Evolutionary conservation across 2,888 invertebrate species (phyloP).

Genomic region (Dugesia japonica): DNA sequence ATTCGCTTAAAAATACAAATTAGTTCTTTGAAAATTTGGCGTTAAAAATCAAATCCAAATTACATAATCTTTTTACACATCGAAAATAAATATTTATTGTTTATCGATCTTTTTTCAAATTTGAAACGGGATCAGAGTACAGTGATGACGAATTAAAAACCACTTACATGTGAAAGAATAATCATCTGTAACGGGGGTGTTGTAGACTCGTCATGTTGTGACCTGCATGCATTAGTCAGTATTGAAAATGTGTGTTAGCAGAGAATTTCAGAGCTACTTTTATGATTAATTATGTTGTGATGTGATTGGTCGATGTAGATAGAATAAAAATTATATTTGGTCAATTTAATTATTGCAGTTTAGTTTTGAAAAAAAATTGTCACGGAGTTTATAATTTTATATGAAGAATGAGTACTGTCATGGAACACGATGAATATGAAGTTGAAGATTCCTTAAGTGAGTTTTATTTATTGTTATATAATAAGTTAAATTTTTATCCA

Average conservation of each 20-base stretch:
- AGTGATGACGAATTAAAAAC: not conserved
- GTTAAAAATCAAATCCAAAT: no score
- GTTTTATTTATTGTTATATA: not conserved
- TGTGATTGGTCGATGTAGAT: not conserved
- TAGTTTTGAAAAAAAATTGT: not conserved
- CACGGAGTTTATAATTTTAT: not conserved
- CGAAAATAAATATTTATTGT: no score
- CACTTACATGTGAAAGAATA: conserved; percentile 20
- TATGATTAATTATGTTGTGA: not conserved
- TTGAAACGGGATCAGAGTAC: conserved; percentile 2
- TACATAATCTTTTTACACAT: no score
- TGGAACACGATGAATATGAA: not conserved
- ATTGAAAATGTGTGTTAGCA: not conserved
- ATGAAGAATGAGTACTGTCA: not conserved
- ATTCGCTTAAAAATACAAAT: no score
- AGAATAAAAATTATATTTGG: not conserved
- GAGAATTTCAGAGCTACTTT: not conserved
- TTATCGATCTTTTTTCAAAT: not conserved
- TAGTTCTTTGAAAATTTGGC: no score
- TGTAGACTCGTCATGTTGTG: not conserved
- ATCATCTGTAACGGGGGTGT: not conserved
- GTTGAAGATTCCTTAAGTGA: not conserved
- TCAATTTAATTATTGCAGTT: not conserved
- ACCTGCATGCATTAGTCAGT: conserved; percentile 16
- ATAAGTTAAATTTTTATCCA: no score